phyloP scores from a whole-genome alignment of 2,113 vertebrate species.

The Thymallus thymallus region DNA sequence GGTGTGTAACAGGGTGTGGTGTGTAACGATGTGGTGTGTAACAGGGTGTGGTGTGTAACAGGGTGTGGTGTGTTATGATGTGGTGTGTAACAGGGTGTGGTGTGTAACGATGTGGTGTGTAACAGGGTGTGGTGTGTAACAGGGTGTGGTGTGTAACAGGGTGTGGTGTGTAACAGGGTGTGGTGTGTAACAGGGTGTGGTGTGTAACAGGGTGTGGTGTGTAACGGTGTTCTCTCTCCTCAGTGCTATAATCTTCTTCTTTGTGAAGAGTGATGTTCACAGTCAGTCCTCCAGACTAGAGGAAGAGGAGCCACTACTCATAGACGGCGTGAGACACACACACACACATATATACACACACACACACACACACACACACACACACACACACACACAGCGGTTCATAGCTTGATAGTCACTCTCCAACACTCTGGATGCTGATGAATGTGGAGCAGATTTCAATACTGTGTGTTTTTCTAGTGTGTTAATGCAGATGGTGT shows the following conservation, averaged over 20 bases:
- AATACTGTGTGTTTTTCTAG: conserved; percentile 50
- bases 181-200: neutral
- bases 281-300: conserved; percentile 37
- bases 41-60: too few relatives aligned
- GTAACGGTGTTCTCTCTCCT: conserved; percentile 51
- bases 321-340: conserved; percentile 61
- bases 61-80: too few relatives aligned
- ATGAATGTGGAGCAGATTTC: too few relatives aligned
- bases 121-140: neutral
- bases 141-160: neutral
- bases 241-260: conserved; percentile 82
- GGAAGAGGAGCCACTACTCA: conserved; percentile 69
- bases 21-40: too few relatives aligned
- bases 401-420: conserved; percentile 16
- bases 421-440: neutral
- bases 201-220: neutral
- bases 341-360: neutral
- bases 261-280: conserved; percentile 80
- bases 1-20: too few relatives aligned
- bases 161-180: neutral
- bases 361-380: neutral
- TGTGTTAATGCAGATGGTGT: conserved; percentile 61
- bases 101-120: neutral
- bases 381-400: conserved; percentile 1
- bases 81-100: too few relatives aligned